Conservation (phyloP, 2,888 invertebrate genomes). For the Acleris emargana region DNA sequence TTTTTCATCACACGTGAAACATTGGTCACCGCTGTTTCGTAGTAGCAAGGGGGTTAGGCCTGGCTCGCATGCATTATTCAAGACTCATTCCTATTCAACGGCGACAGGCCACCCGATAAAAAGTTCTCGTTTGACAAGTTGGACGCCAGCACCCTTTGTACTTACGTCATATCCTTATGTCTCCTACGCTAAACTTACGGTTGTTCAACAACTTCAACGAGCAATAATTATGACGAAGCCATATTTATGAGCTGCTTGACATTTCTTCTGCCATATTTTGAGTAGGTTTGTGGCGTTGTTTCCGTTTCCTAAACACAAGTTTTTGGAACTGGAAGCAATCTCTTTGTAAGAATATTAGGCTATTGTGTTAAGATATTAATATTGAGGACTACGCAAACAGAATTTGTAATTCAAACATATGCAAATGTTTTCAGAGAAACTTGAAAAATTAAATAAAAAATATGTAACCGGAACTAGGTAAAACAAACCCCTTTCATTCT, state of each 20-base stretch:
- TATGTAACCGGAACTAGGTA: conserved; percentile 1
- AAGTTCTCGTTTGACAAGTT: conserved; percentile 82
- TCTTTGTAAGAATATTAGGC: conserved; percentile 26
- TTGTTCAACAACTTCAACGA: conserved; percentile 37
- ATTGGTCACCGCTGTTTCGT: conserved; percentile 66
- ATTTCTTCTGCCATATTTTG: conserved; percentile 37
- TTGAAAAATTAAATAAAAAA: not conserved
- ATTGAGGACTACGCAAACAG: no score
- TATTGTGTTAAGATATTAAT: conserved; percentile 26
- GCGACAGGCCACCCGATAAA: conserved; percentile 79
- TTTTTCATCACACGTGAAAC: conserved; percentile 30
- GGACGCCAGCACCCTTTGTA: conserved; percentile 81
- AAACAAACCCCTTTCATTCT: not conserved
- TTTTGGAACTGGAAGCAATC: not conserved
- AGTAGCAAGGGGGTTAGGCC: conserved; percentile 50
- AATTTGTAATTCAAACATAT: no score
- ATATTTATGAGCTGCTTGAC: conserved; percentile 49
- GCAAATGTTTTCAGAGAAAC: no score
- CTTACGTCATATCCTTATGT: conserved; percentile 65
- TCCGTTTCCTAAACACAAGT: conserved; percentile 20
- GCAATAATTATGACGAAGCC: conserved; percentile 43
- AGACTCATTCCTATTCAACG: conserved; percentile 81
- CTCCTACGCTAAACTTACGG: conserved; percentile 51
- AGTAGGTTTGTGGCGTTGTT: not conserved
- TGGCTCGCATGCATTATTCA: conserved; percentile 78